phyloP scores from a whole-genome alignment of 1,140 invertebrate genomes.

The Drosophila bifasciata region DNA sequence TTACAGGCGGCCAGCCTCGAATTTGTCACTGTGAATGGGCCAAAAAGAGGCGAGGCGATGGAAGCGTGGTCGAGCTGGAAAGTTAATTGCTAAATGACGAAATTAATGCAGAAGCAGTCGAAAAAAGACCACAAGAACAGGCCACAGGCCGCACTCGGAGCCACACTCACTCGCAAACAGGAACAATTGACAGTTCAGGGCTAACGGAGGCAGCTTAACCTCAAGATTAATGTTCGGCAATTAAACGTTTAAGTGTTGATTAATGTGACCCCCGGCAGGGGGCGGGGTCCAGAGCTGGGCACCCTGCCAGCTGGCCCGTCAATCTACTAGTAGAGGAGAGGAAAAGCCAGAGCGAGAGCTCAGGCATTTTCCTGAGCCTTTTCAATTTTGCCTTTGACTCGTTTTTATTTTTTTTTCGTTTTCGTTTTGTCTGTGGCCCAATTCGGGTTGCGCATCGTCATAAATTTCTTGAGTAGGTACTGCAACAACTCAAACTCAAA shows the following conservation, averaged over 20 bases:
- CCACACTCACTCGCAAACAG: slow-evolving; percentile 8
- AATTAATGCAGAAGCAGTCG: slow-evolving; percentile 55
- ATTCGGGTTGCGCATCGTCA: slow-evolving; percentile 41
- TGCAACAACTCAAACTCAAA: slow-evolving; percentile 70
- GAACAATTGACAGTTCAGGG: slow-evolving; percentile 50
- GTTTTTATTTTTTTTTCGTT: too few relatives aligned
- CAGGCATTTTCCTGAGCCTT: slow-evolving; percentile 30
- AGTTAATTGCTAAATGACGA: slow-evolving; percentile 82
- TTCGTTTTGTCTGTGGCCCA: slow-evolving; percentile 1
- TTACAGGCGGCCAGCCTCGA: slow-evolving; percentile 76
- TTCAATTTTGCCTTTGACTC: slow-evolving; percentile 1
- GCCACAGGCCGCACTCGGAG: slow-evolving; percentile 2
- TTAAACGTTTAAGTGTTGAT: slow-evolving; percentile 83
- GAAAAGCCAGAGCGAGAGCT: slow-evolving; percentile 18
- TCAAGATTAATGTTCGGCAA: slow-evolving; percentile 78
- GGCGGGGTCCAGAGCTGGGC: slow-evolving; percentile 1
- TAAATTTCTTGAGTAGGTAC: slow-evolving; percentile 60
- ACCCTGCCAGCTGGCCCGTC: slow-evolving; percentile 39
- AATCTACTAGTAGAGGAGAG: slow-evolving; percentile 35
- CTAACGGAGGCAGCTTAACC: slow-evolving; percentile 35
- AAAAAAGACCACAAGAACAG: slow-evolving; percentile 39
- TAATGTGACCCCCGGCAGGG: slow-evolving; percentile 70
- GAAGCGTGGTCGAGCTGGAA: slow-evolving; percentile 33
- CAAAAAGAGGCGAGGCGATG: slow-evolving; percentile 9
- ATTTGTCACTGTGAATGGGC: slow-evolving; percentile 60